Conservation (phyloP, 53 echinoderm and acorn worm species). For the Holothuria scabra region DNA sequence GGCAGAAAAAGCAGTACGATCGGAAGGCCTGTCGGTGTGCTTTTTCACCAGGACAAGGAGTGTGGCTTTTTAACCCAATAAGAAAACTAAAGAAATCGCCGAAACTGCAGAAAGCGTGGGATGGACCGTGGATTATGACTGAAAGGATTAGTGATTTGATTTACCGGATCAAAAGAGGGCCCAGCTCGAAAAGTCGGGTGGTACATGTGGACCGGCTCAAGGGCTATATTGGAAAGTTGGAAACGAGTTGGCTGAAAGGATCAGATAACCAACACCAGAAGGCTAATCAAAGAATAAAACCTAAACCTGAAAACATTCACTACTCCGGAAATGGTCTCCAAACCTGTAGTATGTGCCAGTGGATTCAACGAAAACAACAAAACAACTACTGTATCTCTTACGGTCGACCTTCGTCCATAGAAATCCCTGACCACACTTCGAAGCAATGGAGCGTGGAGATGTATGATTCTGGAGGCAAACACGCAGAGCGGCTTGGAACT, state of each 20-base stretch:
- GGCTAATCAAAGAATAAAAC: no score
- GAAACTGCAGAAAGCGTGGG: slow-evolving; percentile 44
- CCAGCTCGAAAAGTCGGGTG: slow-evolving; percentile 20
- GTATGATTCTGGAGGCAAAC: no score
- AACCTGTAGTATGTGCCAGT: no score
- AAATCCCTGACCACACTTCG: no score
- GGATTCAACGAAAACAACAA: no score
- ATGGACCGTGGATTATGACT: slow-evolving; percentile 54
- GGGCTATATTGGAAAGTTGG: background rate
- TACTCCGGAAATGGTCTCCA: no score
- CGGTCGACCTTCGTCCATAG: no score
- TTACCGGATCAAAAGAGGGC: slow-evolving; percentile 36
- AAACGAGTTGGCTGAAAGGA: background rate
- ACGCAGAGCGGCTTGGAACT: no score
- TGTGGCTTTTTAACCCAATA: slow-evolving; percentile 55
- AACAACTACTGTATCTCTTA: no score
- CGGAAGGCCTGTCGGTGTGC: background rate
- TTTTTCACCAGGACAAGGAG: slow-evolving; percentile 38
- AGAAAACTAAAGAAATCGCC: slow-evolving; percentile 41
- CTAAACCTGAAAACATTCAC: no score
- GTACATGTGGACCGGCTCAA: slow-evolving; percentile 68
- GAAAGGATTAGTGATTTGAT: slow-evolving; percentile 50
- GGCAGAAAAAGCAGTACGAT: slow-evolving; percentile 70
- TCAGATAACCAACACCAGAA: no score
- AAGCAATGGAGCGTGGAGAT: no score